Evolutionary conservation across 2,797 vertebrate species (phyloP).

Genomic region (Cyclura pinguis): DNA sequence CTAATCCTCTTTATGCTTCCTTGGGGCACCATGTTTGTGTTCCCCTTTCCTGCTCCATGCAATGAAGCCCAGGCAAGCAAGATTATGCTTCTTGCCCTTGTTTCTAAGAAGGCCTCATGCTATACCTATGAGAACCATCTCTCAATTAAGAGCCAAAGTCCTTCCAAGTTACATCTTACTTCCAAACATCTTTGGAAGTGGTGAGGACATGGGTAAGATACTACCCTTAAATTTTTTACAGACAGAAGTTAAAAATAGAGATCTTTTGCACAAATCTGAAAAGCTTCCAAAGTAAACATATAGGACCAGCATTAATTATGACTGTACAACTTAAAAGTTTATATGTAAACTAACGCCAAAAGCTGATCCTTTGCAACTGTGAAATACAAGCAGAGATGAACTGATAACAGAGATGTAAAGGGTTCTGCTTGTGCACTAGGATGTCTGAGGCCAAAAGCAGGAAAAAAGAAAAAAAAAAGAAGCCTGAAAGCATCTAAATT

Average conservation of each 20-base stretch:
- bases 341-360: constrained; percentile 53
- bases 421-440: constrained; percentile 44
- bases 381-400: constrained; percentile 51
- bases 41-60: neutral
- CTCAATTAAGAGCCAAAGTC: neutral
- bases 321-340: constrained; percentile 53
- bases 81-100: neutral
- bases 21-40: neutral
- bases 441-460: constrained; percentile 53
- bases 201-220: neutral
- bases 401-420: constrained; percentile 60
- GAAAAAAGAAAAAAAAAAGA: neutral
- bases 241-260: constrained; percentile 27
- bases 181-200: constrained; percentile 1
- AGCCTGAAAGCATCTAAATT: neutral
- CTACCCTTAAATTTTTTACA: constrained; percentile 33
- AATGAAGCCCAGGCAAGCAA: neutral
- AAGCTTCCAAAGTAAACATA: constrained; percentile 58
- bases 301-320: constrained; percentile 67
- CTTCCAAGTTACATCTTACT: neutral
- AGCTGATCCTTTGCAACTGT: constrained; percentile 65
- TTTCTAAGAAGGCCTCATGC: neutral
- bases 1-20: neutral
- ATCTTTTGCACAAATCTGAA: constrained; percentile 32
- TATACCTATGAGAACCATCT: neutral